Percentiles rank a stretch among this genome's conserved stretches.
Evolutionary conservation across 2,113 vertebrate species (phyloP).

Genomic region (Hemibagrus wyckioides): DNA sequence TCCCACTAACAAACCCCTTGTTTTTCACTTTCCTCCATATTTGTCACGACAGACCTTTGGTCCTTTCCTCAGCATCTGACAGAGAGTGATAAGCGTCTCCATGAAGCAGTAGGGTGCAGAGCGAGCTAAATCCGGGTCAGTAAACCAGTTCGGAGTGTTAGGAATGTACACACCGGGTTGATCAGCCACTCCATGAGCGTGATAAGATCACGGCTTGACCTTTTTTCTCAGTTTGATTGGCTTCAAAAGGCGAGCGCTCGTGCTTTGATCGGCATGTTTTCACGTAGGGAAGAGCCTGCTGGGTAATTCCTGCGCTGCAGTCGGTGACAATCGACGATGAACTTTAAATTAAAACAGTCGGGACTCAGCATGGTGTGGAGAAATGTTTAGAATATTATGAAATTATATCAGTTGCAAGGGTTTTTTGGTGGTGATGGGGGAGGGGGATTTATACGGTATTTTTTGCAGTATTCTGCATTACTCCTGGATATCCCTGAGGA

Average conservation of each 20-base stretch:
- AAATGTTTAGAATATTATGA: neutral
- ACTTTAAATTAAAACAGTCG: conserved; percentile 13
- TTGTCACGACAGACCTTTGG: neutral
- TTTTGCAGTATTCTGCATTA: neutral
- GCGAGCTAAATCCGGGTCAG: neutral
- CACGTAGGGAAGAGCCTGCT: conserved; percentile 64
- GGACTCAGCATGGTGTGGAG: neutral
- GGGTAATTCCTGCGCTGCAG: conserved; percentile 63
- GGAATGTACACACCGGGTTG: neutral
- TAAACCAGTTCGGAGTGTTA: neutral
- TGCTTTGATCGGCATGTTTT: conserved; percentile 59
- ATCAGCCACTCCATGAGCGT: conserved; percentile 3
- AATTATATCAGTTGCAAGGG: neutral
- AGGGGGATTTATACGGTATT: neutral
- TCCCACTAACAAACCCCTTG: neutral
- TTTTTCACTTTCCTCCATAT: neutral
- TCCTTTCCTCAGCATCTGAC: neutral
- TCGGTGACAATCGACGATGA: conserved; percentile 62
- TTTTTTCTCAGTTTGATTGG: conserved; percentile 61
- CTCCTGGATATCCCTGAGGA: neutral
- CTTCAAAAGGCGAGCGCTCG: conserved; percentile 56
- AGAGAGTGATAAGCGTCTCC: conserved; percentile 1
- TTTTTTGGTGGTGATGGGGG: no score
- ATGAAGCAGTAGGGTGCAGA: neutral
- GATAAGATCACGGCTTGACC: conserved; percentile 58